phyloP scores from a whole-genome alignment of 1,140 invertebrate genomes.

The Ooceraea biroi region DNA sequence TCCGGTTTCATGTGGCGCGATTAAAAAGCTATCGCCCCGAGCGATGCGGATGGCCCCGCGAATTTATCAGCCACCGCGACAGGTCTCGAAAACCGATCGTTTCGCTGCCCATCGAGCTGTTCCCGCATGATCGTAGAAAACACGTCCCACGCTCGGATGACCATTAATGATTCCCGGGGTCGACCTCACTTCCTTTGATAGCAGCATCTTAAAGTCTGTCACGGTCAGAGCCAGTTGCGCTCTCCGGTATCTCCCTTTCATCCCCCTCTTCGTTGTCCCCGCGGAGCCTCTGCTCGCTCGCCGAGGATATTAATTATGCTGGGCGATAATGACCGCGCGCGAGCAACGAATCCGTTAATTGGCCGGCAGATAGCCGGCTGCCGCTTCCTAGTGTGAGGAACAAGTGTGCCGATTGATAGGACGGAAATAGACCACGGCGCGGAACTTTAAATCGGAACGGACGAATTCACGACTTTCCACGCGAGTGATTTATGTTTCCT shows the following conservation, averaged over 20 bases:
- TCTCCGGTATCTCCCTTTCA: slow-evolving; percentile 62
- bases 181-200: slow-evolving; percentile 85
- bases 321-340: slow-evolving; percentile 66
- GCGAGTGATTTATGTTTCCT: slow-evolving; percentile 58
- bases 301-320: slow-evolving; percentile 74
- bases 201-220: slow-evolving; percentile 79
- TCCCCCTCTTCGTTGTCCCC: slow-evolving; percentile 54
- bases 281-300: slow-evolving; percentile 61
- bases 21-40: slow-evolving; percentile 80
- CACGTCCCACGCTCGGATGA: slow-evolving; percentile 68
- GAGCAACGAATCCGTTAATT: slow-evolving; percentile 74
- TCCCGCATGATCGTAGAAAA: slow-evolving; percentile 57
- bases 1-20: slow-evolving; percentile 77
- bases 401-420: slow-evolving; percentile 67
- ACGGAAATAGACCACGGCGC: slow-evolving; percentile 66
- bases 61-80: slow-evolving; percentile 79
- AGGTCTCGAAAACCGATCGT: slow-evolving; percentile 25
- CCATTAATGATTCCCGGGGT: slow-evolving; percentile 75
- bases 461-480: slow-evolving; percentile 49
- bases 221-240: slow-evolving; percentile 69
- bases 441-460: slow-evolving; percentile 63
- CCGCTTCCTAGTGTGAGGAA: slow-evolving; percentile 56
- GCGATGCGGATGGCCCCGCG: slow-evolving; percentile 76
- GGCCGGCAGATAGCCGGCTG: slow-evolving; percentile 65
- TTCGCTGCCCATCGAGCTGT: slow-evolving; percentile 8